Base-by-base conservation (phyloP, 1,140 invertebrate genomes). In the Matsumurasca onukii region DNA sequence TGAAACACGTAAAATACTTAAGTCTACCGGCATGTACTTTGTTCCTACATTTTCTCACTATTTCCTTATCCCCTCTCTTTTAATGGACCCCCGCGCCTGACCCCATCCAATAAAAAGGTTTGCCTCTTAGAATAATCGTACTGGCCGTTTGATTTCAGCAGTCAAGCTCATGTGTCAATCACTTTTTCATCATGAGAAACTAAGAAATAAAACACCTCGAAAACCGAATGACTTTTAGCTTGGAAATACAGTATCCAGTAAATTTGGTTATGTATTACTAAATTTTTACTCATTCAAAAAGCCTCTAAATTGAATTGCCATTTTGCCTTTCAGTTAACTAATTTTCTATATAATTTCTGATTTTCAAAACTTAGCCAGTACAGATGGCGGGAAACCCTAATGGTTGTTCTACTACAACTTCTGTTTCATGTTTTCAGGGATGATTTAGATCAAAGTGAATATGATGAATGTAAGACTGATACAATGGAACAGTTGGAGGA, bases 401-500 rank as follows among this genome's bases (percentile, higher is more conserved):
- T 64, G 27, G 66, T 20, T 57, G n/a, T 39, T 31, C 59, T 61
- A 64, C 3, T 59, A 67, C 39, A 27, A 22, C n/a, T 27, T 67
- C 25, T 31, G 59, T 29, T 34, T 64, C 12, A 45, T 20, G 12
- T 49, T 13, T 24, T 17, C 73, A 90, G 90, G 76, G 82, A 84
- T 75, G 86, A 89, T 25, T 72, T 93, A 39, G 86, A 88, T 13
- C 72, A 75, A 13, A 82, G 83, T 48, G 89, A 90, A 77, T 93
- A 91, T 80, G 83, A 88, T 70, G 89, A 91, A 77, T 86, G 85
- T 20, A 89, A 87, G 77, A 79, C 85, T 72, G 89, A 91, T 69
- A 92, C 90, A 0, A 79, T 90, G 72, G 89, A 92, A 69, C 90
- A 92, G 75, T 76, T 93, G 22, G 85, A 86, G 74, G 90, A 92